Base-by-base conservation (phyloP, 2,113 vertebrate genomes). In the Tyto alba region DNA sequence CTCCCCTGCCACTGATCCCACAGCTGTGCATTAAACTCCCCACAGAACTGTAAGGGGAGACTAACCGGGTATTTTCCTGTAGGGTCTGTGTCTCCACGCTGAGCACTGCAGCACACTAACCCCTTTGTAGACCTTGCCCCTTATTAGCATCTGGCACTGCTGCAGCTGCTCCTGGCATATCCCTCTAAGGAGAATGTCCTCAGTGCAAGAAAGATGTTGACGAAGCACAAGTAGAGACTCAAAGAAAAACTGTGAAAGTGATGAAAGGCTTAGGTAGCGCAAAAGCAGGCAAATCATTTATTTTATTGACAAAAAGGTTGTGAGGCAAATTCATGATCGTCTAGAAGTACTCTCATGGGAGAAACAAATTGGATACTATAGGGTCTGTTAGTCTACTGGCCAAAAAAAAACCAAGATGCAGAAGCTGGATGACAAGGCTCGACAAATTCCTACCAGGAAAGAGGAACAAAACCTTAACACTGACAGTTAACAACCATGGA, bases 301-400 rank as follows among this genome's bases (percentile, higher is more conserved):
- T 90, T 90, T 79, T 56, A 41, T 36, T 81, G 88, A 90, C 68
- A 85, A 81, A 89, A 93, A 93, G 38, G 60, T 90, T 95, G 81
- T 26, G 32, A 88, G 52, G 30, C 43, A 80, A 95, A 88, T 86
- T 88, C 78, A 12, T 52, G 23, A 56, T 9, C 64, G 55, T 55
- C 40, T 76, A 74, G 38, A 86, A 94, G 17, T 32, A 48, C 27
- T 52, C 50, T 55, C 30, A 56, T 0, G 14, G n/a, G 43, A 91
- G 52, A 38, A 77, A 71, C 43, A 90, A 93, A 96, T 40, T 66
- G 45, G 52, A 79, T 62, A 72, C n/a, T 75, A 27, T 36, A 56
- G 52, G 25, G 60, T 67, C 52, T 71, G 40, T 55, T 52, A 64
- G 60, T 56, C 73, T 69, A 66, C 15, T 0, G 0, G 57, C 6